Evolutionary conservation across 2,888 invertebrate species (phyloP), one percentile per base, ranked within the genome.

Genomic region (Drosophila birchii): DNA sequence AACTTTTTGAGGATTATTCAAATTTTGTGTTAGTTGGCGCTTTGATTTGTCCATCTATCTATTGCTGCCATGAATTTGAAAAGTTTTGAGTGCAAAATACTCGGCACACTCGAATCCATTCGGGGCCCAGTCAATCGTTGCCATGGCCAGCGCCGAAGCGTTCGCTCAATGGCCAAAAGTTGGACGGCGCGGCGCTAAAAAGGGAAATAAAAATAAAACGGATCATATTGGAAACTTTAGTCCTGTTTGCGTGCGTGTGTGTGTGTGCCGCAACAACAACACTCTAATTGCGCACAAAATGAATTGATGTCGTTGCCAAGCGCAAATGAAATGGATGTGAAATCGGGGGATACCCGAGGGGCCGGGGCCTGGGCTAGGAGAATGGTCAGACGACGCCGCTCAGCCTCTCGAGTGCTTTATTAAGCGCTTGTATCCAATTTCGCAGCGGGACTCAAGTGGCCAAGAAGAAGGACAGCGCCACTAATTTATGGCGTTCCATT

Each of bases 301-400:
- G 82, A 86, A 89, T 87, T 89, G 86, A 89, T 87, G 86, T 84
- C 88, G 89, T 89, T 89, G 86, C 86, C 86, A 89, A 86, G 86
- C 41, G 76, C 76, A 85, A 79, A 87, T 79, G 80, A 88, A 68
- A 81, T 78, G 78, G 75, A 69, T 78, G 74, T 51, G 69, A 64
- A 53, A 44, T 55, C 41, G 20, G 53, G 53, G 43, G 34, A 29
- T 29, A 20, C 14, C 39, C 11, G 39, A 26, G 62, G 20, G 29
- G 23, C 4, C 29, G 7, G 32, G 43, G 9, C 12, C n/a, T 47
- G 67, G 20, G 26, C 23, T 26, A n/a, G 51, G 51, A 29, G 26
- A 58, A 41, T 34, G 73, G 44, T 16, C 43, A 53, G 49, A 73
- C 41, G 54, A 60, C 66, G 45, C 47, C 57, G 72, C 53, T 55